These are phyloP conservation scores for Spea hammondii DNA, from an alignment of 2,797 vertebrate genomes.

Conservation along the genomic window DNA sequence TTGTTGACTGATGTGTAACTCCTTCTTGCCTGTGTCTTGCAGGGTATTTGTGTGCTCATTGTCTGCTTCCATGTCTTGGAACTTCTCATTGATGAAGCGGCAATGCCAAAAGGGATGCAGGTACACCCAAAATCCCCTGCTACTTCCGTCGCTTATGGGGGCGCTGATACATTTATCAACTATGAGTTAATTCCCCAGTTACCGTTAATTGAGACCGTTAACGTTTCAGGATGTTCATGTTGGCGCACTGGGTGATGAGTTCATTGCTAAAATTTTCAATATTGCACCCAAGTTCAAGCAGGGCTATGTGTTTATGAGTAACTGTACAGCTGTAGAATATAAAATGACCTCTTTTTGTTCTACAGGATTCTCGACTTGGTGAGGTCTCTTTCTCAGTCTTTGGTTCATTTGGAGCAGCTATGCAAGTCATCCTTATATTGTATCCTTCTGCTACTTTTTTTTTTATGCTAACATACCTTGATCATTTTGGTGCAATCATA, in stretches of 20 bases:
- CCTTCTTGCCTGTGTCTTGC: constrained; percentile 25
- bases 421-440: constrained; percentile 95
- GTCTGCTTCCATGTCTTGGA: constrained; percentile 94
- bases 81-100: constrained; percentile 89
- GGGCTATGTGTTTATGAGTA: too few species aligned
- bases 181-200: background rate
- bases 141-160: background rate
- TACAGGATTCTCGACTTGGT: constrained; percentile 85
- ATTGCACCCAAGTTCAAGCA: too few species aligned
- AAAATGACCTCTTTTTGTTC: constrained; percentile 6
- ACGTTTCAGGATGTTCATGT: too few species aligned
- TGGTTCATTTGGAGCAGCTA: constrained; percentile 88
- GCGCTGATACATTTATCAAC: background rate
- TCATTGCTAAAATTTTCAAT: too few species aligned
- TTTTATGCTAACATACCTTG: background rate
- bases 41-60: constrained; percentile 90
- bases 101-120: constrained; percentile 93
- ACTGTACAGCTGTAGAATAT: background rate
- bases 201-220: too few species aligned
- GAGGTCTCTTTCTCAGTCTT: constrained; percentile 93
- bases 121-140: constrained; percentile 60
- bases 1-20: background rate
- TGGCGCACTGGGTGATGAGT: too few species aligned
- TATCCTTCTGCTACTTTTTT: constrained; percentile 77
- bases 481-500: too few species aligned